Percentiles rank a stretch among this genome's conserved stretches.
These are phyloP conservation scores for Bicyclus anynana DNA, from an alignment of 1,140 invertebrate genomes.

Conservation along the genomic window DNA sequence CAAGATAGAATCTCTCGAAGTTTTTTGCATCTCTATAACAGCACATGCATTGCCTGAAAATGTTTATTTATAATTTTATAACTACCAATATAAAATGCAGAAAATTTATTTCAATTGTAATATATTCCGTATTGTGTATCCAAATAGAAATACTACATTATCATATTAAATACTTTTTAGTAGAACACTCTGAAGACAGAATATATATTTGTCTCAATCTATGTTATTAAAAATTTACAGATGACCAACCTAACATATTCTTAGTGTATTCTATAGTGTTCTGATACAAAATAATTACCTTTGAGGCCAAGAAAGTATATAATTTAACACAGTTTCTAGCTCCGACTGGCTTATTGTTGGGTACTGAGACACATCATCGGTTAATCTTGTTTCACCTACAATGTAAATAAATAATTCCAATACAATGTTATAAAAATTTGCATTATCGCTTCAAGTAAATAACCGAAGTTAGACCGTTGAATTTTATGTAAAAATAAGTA, in stretches of 20 bases:
- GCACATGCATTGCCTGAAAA: conserved; percentile 91
- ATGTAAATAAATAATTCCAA: conserved; percentile 15
- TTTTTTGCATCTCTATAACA: conserved; percentile 94
- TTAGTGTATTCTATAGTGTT: not conserved
- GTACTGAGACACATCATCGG: conserved; percentile 79
- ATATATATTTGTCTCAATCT: no score
- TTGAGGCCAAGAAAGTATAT: conserved; percentile 85
- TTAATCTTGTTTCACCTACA: conserved; percentile 80
- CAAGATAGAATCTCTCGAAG: conserved; percentile 91
- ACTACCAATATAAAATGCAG: no score
- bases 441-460: conserved; percentile 2
- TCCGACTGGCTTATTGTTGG: conserved; percentile 80
- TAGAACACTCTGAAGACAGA: no score
- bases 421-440: not conserved
- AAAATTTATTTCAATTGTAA: no score
- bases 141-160: conserved; percentile 4
- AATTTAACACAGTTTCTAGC: conserved; percentile 82
- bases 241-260: no score
- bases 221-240: no score
- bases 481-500: conserved; percentile 36
- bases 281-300: conserved; percentile 67
- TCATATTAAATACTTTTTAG: not conserved
- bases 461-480: conserved; percentile 23
- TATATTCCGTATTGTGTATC: no score
- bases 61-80: conserved; percentile 14